phyloP scores from a whole-genome alignment of 2,113 vertebrate genomes.

The Meles meles region DNA sequence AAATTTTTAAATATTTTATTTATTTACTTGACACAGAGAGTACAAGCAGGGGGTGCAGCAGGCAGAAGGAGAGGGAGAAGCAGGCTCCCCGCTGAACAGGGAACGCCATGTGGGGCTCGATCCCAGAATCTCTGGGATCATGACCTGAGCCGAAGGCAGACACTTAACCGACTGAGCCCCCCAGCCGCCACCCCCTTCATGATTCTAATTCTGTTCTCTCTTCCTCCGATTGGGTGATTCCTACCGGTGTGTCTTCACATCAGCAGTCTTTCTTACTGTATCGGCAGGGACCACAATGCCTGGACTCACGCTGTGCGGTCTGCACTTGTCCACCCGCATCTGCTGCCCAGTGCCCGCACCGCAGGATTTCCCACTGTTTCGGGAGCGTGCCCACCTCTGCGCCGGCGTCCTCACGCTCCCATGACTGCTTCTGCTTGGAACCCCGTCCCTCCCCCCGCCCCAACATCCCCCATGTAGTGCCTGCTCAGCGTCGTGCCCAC shows the following conservation, averaged over 20 bases:
- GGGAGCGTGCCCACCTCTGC: neutral
- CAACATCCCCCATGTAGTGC: neutral
- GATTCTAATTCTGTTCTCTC: neutral
- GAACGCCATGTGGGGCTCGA: too few relatives aligned
- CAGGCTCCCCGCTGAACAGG: too few relatives aligned
- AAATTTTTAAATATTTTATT: too few relatives aligned
- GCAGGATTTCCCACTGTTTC: neutral
- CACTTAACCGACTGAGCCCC: too few relatives aligned
- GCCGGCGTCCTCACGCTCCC: neutral
- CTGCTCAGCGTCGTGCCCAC: neutral
- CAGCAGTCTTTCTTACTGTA: neutral
- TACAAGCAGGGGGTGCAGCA: too few relatives aligned
- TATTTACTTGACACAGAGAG: too few relatives aligned
- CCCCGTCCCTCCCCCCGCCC: neutral
- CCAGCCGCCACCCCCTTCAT: too few relatives aligned
- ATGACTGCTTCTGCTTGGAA: neutral
- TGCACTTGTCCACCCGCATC: neutral
- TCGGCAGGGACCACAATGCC: neutral
- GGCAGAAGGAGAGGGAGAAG: too few relatives aligned
- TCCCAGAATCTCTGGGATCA: too few relatives aligned
- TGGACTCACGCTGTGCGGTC: neutral
- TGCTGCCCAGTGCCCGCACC: accelerated
- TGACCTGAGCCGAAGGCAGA: too few relatives aligned
- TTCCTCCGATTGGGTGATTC: neutral
- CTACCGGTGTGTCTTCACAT: neutral